Evolutionary conservation across 92 coral and sea anemone genomes (phyloP).

Genomic region (Actinostola sp.): DNA sequence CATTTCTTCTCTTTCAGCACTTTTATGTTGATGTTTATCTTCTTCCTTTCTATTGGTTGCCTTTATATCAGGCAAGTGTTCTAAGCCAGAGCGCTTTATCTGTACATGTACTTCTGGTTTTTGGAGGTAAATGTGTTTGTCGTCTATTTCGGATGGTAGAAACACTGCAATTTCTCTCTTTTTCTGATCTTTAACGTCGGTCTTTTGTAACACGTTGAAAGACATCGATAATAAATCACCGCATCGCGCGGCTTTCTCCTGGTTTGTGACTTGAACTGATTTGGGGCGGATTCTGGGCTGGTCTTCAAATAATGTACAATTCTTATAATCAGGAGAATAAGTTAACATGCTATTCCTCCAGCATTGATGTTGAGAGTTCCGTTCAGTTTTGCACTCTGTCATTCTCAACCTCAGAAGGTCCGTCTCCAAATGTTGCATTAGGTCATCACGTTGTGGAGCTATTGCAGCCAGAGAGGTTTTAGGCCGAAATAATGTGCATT

Average conservation of each 20-base stretch:
- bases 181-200: not conserved
- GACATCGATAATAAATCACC: not conserved
- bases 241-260: not conserved
- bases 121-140: not conserved
- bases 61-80: too few relatives aligned
- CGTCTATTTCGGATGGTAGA: not conserved
- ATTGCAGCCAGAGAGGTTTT: not conserved
- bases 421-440: not conserved
- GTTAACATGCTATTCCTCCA: not conserved
- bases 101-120: not conserved
- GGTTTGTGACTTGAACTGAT: not conserved
- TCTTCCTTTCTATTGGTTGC: too few relatives aligned
- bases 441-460: not conserved
- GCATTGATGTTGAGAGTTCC: not conserved
- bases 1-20: too few relatives aligned
- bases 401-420: not conserved
- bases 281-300: conserved; percentile 5
- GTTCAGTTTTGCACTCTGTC: not conserved
- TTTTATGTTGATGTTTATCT: too few relatives aligned
- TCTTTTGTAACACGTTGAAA: not conserved
- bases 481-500: conserved; percentile 9
- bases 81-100: too few relatives aligned
- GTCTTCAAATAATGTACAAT: not conserved
- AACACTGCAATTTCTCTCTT: conserved; percentile 7
- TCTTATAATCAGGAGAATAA: not conserved